Base-by-base conservation (phyloP, 2,797 vertebrate species). In the Echiichthys vipera region DNA sequence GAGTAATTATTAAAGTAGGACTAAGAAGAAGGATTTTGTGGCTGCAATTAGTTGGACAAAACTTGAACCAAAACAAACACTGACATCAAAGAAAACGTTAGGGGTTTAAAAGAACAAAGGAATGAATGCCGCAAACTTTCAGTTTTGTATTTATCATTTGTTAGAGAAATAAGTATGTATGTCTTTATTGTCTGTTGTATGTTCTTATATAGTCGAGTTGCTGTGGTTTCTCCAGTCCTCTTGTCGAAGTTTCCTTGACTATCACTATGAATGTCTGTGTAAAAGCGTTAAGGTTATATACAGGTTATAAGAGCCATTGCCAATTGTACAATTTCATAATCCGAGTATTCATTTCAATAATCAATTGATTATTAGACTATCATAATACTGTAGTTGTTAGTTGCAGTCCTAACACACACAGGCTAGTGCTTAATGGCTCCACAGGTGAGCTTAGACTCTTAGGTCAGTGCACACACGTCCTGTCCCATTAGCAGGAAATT, bases 401-500 rank as follows among this genome's bases (percentile, higher is more conserved):
- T n/a, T n/a, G n/a, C n/a, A n/a, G n/a, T n/a, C n/a, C n/a, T n/a
- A n/a, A n/a, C 30, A 32, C 30, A 32, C 30, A 32, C 34, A 14
- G n/a, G 11, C 17, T 51, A 20, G 39, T 25, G 25, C 50, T 55
- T 56, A 76, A 73, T 56, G 24, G 22, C 75, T 79, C 59, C 64
- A 79, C 66, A 77, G 40, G 66, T 81, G 77, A 69, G 49, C 43
- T 40, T 5, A n/a, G 50, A 71, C 51, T 69, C 30, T 63, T 69
- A 39, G 59, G 57, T 69, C 34, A 65, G 0, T 56, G 1, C 45
- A 49, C 47, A 29, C 47, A 50, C 25, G 10, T 24, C 24, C 74
- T 75, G 71, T 63, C 58, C 59, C 66, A 84, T 83, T 88, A 81
- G 69, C 32, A 81, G 73, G 71, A 77, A 57, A 84, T 81, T 46